phyloP scores from a whole-genome alignment of 2,888 invertebrate genomes.

The Hydrotaea diabolus region DNA sequence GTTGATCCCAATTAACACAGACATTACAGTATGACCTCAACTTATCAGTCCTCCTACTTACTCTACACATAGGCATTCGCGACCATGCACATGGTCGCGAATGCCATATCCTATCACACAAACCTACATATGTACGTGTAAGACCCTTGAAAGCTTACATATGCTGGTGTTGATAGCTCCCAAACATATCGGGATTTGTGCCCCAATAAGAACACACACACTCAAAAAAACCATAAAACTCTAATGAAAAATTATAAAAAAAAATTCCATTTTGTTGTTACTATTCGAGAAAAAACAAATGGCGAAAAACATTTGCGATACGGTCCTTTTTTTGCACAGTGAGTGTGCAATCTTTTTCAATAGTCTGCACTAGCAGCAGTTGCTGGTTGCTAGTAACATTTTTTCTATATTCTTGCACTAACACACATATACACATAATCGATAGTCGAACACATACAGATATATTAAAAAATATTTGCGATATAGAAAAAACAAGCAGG shows the following conservation, averaged over 20 bases:
- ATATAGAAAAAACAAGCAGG: slow-evolving; percentile 10
- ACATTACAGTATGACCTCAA: neutral
- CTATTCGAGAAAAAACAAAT: slow-evolving; percentile 1
- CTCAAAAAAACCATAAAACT: slow-evolving; percentile 27
- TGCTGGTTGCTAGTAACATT: neutral
- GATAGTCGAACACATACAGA: neutral
- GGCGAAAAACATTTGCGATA: slow-evolving; percentile 6
- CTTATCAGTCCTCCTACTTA: neutral
- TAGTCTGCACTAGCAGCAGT: neutral
- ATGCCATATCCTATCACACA: neutral
- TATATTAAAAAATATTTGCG: slow-evolving; percentile 27
- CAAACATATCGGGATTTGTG: slow-evolving; percentile 12
- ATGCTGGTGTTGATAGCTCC: slow-evolving; percentile 54
- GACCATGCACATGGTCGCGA: neutral
- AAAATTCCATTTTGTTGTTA: slow-evolving; percentile 2
- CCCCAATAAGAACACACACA: neutral
- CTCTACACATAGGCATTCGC: neutral
- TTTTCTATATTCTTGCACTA: neutral
- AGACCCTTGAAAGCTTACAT: slow-evolving; percentile 48
- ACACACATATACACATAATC: neutral
- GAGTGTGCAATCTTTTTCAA: neutral
- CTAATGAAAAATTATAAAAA: slow-evolving; percentile 39
- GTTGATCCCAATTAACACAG: too few relatives aligned
- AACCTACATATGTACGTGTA: neutral
- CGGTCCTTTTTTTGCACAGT: neutral